Evolutionary conservation across 1,140 invertebrate species (phyloP).

Genomic region (Cyclargus thomasi): DNA sequence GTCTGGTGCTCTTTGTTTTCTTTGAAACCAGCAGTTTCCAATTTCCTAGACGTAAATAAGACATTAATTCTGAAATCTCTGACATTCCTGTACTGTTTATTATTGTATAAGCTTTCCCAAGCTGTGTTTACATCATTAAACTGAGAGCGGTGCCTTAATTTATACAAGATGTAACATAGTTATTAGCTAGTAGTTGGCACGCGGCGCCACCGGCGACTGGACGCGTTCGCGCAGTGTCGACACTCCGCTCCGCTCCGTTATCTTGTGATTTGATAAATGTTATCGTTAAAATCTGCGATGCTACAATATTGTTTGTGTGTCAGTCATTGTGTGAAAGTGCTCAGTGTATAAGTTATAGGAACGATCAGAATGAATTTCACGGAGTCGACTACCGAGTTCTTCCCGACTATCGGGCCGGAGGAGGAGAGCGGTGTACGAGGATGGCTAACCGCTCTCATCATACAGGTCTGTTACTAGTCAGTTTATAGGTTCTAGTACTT

Average conservation of each 20-base stretch:
- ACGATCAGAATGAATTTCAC: conserved; percentile 46
- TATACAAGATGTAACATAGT: background rate
- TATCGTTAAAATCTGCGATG: conserved; percentile 10
- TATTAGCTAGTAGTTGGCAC: conserved; percentile 24
- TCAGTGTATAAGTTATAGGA: background rate
- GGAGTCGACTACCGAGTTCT: conserved; percentile 35
- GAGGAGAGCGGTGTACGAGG: conserved; percentile 34
- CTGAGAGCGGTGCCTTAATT: background rate
- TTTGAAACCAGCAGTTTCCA: too few species aligned
- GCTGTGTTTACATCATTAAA: background rate
- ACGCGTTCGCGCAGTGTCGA: conserved; percentile 16
- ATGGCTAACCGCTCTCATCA: conserved; percentile 44
- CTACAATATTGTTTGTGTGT: background rate
- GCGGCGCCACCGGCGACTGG: conserved; percentile 30
- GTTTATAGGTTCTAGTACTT: background rate
- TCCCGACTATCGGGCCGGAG: conserved; percentile 28
- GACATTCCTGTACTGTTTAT: background rate
- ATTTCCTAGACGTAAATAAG: too few species aligned
- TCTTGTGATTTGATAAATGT: background rate
- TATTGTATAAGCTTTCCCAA: background rate
- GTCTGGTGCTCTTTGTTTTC: too few species aligned
- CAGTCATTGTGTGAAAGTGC: background rate
- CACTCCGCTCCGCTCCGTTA: background rate
- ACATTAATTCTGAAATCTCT: background rate
- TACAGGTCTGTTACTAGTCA: conserved; percentile 38